These are phyloP conservation scores for Upupa epops DNA, from an alignment of 2,113 vertebrate genomes.

Conservation along the genomic window DNA sequence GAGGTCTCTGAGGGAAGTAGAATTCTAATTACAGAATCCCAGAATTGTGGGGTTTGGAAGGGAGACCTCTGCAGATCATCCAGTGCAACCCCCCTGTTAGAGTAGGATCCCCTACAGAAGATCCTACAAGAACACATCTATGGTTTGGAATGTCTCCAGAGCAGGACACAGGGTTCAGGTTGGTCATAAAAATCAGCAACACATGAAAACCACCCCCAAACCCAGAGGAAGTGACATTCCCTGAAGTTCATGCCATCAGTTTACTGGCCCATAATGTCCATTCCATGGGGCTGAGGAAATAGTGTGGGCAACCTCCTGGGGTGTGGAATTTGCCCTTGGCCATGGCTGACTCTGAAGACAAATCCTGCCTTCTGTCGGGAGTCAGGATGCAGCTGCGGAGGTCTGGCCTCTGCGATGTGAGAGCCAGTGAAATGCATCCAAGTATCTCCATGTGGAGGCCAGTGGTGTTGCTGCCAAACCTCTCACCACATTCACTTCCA, in stretches of 20 bases:
- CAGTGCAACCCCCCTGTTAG: no score
- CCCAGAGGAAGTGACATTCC: neutral
- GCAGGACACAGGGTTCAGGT: no score
- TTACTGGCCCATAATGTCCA: neutral
- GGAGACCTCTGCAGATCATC: no score
- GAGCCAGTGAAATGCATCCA: neutral
- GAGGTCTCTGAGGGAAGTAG: neutral
- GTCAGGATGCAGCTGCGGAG: fast-evolving
- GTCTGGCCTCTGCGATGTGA: neutral
- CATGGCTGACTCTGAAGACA: neutral
- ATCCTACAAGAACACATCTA: no score
- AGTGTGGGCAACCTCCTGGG: neutral
- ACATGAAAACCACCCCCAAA: neutral
- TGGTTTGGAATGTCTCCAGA: no score
- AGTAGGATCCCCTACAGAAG: no score
- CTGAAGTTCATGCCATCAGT: neutral
- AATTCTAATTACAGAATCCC: neutral
- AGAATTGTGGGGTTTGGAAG: no score
- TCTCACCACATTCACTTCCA: neutral
- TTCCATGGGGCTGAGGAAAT: neutral
- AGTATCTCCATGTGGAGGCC: neutral
- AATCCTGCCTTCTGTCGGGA: neutral
- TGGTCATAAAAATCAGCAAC: neutral
- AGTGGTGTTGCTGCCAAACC: neutral
- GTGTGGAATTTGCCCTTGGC: neutral